Conservation (phyloP, 64 coral and sea anemone genomes). For the Actinia equina region DNA sequence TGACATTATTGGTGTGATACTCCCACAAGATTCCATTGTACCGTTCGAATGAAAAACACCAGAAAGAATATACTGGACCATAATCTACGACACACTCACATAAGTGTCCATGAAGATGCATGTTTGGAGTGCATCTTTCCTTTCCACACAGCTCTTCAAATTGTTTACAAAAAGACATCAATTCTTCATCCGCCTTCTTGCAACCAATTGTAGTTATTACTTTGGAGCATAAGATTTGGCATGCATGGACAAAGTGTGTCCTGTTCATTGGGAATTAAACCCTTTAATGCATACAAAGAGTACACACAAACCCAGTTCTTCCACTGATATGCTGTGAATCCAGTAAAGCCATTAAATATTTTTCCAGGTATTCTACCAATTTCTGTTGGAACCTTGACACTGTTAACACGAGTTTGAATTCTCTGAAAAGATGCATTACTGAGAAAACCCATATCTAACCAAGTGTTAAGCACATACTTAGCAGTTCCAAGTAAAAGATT, state of each 20-base stretch:
- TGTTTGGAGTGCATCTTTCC: conserved; percentile 13
- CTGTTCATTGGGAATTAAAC: conserved; percentile 30
- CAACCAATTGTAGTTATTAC: conserved; percentile 4
- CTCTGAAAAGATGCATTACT: no score
- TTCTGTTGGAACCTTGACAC: no score
- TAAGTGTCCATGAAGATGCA: conserved; percentile 12
- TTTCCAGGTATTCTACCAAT: conserved; percentile 31
- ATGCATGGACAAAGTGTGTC: conserved; percentile 25
- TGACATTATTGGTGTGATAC: not conserved
- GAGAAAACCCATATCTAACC: no score
- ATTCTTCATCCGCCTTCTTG: not conserved
- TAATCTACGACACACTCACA: not conserved
- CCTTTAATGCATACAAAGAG: conserved; percentile 59
- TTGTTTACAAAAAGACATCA: conserved; percentile 11
- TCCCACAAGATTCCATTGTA: not conserved
- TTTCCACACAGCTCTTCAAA: conserved; percentile 21
- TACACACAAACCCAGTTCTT: conserved; percentile 60
- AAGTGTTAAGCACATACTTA: no score
- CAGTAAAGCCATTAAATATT: conserved; percentile 17
- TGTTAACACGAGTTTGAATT: no score
- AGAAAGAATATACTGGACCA: not conserved
- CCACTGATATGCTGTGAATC: conserved; percentile 54
- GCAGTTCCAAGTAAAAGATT: no score
- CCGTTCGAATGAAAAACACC: no score
- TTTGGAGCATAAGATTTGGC: not conserved